phyloP scores from a whole-genome alignment of 2,888 invertebrate genomes.

The Cryptophagus acutangulus region DNA sequence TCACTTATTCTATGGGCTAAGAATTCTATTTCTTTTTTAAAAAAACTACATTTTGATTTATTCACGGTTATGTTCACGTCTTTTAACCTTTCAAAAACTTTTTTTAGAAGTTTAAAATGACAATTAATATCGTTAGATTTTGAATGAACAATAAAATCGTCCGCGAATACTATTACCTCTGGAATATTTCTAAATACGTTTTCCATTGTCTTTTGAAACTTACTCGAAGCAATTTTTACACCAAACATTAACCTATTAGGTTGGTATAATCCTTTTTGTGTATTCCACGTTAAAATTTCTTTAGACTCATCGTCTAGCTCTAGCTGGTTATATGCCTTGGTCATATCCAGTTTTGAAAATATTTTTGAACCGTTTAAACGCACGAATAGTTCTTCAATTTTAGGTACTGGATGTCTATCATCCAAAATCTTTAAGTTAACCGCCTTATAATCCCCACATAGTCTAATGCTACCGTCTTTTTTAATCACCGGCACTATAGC shows the following conservation, averaged over 20 bases:
- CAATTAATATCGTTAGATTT: too few species aligned
- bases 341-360: constrained; percentile 25
- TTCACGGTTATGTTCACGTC: constrained; percentile 31
- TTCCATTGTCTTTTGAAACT: constrained; percentile 38
- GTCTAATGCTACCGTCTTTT: constrained; percentile 19
- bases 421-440: constrained; percentile 5
- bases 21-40: constrained; percentile 32
- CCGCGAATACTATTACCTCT: constrained; percentile 31
- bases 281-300: constrained; percentile 30
- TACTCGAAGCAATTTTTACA: constrained; percentile 18
- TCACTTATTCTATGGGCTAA: constrained; percentile 27
- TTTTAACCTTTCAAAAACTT: constrained; percentile 25
- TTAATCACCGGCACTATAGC: constrained; percentile 10
- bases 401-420: constrained; percentile 9
- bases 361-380: constrained; percentile 13
- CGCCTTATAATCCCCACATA: constrained; percentile 24
- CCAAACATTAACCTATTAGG: constrained; percentile 39
- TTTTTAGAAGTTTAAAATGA: too few species aligned
- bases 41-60: constrained; percentile 36
- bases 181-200: constrained; percentile 30
- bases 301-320: constrained; percentile 30
- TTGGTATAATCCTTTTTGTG: constrained; percentile 36
- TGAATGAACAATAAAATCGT: constrained; percentile 35
- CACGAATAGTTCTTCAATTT: constrained; percentile 10
- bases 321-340: constrained; percentile 36